Base-by-base conservation (phyloP, 2,113 vertebrate species). In the Platysteira castanea region DNA sequence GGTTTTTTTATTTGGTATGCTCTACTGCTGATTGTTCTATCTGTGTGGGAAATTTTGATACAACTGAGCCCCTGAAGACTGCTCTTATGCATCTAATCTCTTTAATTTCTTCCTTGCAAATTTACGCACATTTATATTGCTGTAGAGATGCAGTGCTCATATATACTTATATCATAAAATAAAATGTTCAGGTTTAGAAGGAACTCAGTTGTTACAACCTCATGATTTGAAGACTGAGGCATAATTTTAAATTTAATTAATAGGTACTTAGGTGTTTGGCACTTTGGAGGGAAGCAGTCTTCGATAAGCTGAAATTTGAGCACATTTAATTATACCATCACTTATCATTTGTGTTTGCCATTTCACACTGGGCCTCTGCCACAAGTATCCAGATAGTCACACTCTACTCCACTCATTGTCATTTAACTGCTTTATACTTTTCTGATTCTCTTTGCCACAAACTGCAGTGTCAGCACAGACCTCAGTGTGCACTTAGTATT, bases 201-300 rank as follows among this genome's bases (percentile, higher is more conserved):
- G 52, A 71, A 85, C 10, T 74, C 3, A 31, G 2, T 79, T 75
- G 42, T 73, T 82, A 31, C 23, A 76, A 16, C 17, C 18, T 49
- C n/a, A 35, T 41, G 27, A 68, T 81, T 78, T 80, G 11, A 39
- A 84, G 41, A 52, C 39, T 47, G 35, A 92, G 47, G 13, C 20
- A 60, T 59, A 84, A 82, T 82, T 87, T 95, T 46, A 79, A 68
- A 87, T 67, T 42, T 64, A 81, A 90, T 95, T 96, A 94, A 60
- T n/a, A 82, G 19, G 5, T 49, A 60, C 41, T 47, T 84, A 30
- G 13, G 11, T 89, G 61, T 70, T 74, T 78, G 47, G 35, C 44
- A 50, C 46, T 89, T 89, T 28, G 53, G 28, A 82, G 76, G 46
- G 87, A 82, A 75, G 61, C 54, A 84, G 79, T 39, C 37, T 80